Conservation (phyloP, 2,797 vertebrate species). For the Lithobates pipiens region DNA sequence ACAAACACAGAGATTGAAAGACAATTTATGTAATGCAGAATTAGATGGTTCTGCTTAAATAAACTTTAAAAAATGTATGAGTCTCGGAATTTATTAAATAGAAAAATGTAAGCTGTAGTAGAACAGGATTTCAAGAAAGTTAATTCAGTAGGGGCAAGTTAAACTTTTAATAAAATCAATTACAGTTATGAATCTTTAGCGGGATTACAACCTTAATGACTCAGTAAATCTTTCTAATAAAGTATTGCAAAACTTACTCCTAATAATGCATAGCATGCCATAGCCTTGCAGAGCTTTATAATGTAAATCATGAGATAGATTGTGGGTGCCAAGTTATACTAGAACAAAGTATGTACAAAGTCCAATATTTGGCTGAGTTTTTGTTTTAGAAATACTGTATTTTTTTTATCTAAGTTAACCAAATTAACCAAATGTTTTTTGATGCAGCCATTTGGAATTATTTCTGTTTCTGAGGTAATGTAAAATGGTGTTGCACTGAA, state of each 20-base stretch:
- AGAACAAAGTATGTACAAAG: constrained; percentile 10
- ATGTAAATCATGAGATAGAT: constrained; percentile 44
- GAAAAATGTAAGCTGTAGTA: constrained; percentile 37
- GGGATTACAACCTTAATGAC: constrained; percentile 47
- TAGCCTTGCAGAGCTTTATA: neutral
- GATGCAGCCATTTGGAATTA: neutral
- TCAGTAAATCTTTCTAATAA: constrained; percentile 58
- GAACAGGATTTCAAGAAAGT: constrained; percentile 25
- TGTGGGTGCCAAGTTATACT: constrained; percentile 32
- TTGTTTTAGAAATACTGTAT: neutral
- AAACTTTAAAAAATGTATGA: constrained; percentile 58
- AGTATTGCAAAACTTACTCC: constrained; percentile 41
- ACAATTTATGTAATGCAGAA: constrained; percentile 42
- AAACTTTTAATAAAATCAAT: constrained; percentile 54
- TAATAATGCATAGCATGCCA: constrained; percentile 35
- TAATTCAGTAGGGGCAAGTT: constrained; percentile 48
- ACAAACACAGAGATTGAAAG: constrained; percentile 35
- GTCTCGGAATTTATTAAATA: constrained; percentile 49
- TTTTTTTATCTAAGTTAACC: constrained; percentile 1
- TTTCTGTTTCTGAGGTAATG: constrained; percentile 14
- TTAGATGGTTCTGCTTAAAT: constrained; percentile 47
- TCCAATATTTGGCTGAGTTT: neutral
- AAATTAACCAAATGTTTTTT: constrained; percentile 6
- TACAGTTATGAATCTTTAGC: constrained; percentile 54
- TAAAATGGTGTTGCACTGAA: neutral